Conservation (phyloP, 2,113 vertebrate genomes). For the Pelecanoides urinatrix region DNA sequence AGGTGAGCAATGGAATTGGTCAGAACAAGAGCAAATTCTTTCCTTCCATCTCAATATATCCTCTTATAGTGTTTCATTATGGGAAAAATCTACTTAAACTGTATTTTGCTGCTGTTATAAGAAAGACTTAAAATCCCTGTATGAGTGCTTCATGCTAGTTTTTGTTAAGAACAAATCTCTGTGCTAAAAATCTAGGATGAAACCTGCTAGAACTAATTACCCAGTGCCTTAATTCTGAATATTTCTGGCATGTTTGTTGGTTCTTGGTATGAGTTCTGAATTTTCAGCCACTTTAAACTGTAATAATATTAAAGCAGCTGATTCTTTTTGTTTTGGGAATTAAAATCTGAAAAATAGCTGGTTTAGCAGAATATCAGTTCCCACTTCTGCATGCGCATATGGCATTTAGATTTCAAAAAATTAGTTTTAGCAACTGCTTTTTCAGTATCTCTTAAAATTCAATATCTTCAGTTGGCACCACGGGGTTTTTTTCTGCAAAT, state of each 20-base stretch:
- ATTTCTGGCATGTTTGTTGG: neutral
- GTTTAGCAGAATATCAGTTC: neutral
- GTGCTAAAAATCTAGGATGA: neutral
- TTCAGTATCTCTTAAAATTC: neutral
- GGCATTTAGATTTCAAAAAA: neutral
- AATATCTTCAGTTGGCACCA: neutral
- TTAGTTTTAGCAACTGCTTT: neutral
- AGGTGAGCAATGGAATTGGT: conserved; percentile 42
- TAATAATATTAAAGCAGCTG: neutral
- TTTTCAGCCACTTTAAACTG: neutral
- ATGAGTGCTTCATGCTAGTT: neutral
- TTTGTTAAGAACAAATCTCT: neutral
- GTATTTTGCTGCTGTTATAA: neutral
- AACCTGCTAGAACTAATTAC: neutral
- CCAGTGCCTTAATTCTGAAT: neutral
- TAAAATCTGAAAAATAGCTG: neutral
- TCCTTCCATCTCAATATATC: neutral
- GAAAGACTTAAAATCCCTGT: neutral
- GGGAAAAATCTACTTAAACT: neutral
- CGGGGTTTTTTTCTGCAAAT: neutral
- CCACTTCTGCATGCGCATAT: neutral
- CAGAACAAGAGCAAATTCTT: neutral
- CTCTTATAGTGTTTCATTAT: neutral
- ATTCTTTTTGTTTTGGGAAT: neutral
- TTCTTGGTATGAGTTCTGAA: neutral